Evolutionary conservation across 1,140 invertebrate species (phyloP), one percentile per base, ranked within the genome.

Genomic region (Adoxophyes honmai): DNA sequence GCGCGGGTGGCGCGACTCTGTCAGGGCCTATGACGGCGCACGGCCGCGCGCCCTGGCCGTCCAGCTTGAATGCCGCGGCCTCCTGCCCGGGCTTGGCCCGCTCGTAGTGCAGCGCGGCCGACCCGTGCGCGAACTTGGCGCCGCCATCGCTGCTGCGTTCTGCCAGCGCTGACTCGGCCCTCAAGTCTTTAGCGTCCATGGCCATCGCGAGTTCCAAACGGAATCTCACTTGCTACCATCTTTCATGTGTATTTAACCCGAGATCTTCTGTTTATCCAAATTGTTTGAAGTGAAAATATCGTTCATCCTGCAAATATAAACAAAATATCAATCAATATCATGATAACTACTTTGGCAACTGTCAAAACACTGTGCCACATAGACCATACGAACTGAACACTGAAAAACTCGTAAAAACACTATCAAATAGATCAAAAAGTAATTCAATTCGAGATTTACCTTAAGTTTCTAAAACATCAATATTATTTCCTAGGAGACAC

Each of bases 361-460:
- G 85, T 88, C 85, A 88, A 83, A 86, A 88, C 78, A 82, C 70
- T 75, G 58, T 85, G 85, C 85, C 85, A 88, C 85, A 88, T 88
- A 85, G 13, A 71, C 78, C 57, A 56, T 34, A 55, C 36, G 48
- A 59, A 48, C 9, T 58, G 21, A 10, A 28, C 14, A 35, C 10
- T 52, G 10, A 35, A 52, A 34, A 18, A 52, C n/a, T 38, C 33
- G 33, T 36, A 15, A 54, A 35, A 57, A 48, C 52, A 36, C 13
- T 48, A 38, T 21, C 51, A 14, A 21, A 56, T 13, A 56, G 14
- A 2, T 33, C 53, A 16, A 62, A 57, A 68, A 63, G 53, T 77
- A 8, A 48, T 38, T 11, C 18, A 80, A 78, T 74, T 68, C 64
- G 62, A 61, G 53, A 39, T 68, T 62, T 70, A 73, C 54, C 63